Percentiles rank a stretch among this genome's conserved stretches.
These are phyloP conservation scores for Benitochromis conjunctus DNA, from an alignment of 2,113 vertebrate species.

Conservation along the genomic window DNA sequence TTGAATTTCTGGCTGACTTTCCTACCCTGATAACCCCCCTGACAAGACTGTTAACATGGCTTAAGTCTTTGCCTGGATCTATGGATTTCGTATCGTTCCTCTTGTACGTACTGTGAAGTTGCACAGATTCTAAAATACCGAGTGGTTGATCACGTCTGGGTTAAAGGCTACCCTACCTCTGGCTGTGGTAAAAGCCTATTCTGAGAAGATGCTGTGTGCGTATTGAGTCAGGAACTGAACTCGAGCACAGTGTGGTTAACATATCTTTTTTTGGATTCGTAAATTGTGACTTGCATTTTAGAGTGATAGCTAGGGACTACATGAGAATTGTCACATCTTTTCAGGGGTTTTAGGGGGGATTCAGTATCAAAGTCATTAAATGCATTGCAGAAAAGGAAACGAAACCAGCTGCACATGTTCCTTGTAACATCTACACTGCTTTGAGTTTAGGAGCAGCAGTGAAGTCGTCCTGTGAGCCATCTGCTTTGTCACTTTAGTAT, in stretches of 20 bases:
- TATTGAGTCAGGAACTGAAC: not conserved
- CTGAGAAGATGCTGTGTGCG: not conserved
- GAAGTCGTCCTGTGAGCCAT: not conserved
- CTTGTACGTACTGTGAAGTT: not conserved
- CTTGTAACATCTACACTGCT: not conserved
- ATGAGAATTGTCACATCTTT: not conserved
- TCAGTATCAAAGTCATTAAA: not conserved
- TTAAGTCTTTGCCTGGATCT: not conserved
- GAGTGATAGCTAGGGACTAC: not conserved
- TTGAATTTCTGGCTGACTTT: not conserved
- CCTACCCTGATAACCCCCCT: not conserved
- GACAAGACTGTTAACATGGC: not conserved
- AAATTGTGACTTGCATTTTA: not conserved
- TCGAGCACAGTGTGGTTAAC: not conserved
- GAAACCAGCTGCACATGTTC: not conserved
- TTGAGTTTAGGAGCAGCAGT: not conserved
- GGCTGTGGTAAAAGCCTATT: not conserved
- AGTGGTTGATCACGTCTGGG: not conserved
- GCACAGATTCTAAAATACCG: not conserved
- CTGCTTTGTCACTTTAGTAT: conserved; percentile 16
- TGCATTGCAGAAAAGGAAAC: not conserved
- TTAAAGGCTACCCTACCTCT: not conserved
- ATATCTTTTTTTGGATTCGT: not conserved
- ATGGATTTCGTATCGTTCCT: not conserved
- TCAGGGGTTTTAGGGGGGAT: not conserved